Conservation (phyloP, 2,797 vertebrate genomes). For the Siniperca scherzeri region DNA sequence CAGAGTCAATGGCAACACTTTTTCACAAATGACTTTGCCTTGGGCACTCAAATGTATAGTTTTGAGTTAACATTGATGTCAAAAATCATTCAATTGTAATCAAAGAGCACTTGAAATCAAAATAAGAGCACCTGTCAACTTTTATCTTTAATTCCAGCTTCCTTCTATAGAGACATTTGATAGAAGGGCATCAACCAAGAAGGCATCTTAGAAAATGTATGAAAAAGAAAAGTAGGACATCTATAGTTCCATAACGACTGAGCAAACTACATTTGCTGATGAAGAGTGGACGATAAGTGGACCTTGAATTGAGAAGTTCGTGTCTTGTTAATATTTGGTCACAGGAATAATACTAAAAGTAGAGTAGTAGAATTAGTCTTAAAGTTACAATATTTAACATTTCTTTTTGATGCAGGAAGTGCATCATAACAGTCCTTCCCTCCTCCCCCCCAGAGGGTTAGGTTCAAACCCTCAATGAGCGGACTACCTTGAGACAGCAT, state of each 20-base stretch:
- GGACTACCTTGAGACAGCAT: conserved; percentile 57
- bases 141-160: conserved; percentile 20
- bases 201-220: background rate
- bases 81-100: conserved; percentile 35
- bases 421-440: background rate
- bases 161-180: conserved; percentile 18
- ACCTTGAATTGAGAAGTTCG: background rate
- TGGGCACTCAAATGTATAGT: conserved; percentile 3
- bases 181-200: background rate
- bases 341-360: background rate
- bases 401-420: background rate
- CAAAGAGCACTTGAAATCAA: conserved; percentile 40
- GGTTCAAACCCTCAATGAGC: conserved; percentile 17
- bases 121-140: background rate
- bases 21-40: background rate
- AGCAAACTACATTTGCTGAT: background rate
- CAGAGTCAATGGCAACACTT: background rate
- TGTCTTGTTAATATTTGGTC: background rate
- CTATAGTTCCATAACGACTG: background rate
- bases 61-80: background rate
- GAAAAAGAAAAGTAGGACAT: background rate
- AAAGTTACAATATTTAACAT: background rate
- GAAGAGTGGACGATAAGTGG: background rate
- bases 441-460: background rate
- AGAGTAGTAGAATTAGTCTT: background rate